Conservation (phyloP, 2,888 invertebrate species). For the Rhorus exstirpatorius region DNA sequence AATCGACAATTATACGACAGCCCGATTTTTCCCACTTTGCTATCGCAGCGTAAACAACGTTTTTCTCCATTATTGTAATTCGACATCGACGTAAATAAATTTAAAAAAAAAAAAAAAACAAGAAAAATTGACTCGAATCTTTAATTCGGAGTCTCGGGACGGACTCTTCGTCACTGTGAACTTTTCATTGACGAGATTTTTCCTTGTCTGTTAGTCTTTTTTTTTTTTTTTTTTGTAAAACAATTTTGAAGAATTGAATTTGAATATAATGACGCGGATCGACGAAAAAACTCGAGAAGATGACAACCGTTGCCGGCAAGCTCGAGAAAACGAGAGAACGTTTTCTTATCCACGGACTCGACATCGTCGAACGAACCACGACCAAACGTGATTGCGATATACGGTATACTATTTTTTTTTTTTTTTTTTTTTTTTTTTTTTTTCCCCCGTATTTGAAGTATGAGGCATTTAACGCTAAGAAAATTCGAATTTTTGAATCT, state of each 20-base stretch:
- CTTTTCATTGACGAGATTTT: background rate
- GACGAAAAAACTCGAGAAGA: constrained; percentile 9
- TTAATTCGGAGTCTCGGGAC: background rate
- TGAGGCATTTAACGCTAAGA: too few species aligned
- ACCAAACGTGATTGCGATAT: constrained; percentile 43
- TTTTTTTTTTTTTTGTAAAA: background rate
- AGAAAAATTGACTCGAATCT: constrained; percentile 3
- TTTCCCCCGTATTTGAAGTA: too few species aligned
- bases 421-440: too few species aligned
- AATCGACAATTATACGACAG: constrained; percentile 77
- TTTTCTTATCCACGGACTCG: constrained; percentile 14
- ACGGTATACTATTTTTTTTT: background rate
- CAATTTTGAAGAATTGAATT: background rate
- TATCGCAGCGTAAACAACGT: constrained; percentile 75
- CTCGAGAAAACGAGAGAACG: constrained; percentile 15
- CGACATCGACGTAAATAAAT: background rate
- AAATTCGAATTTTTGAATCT: too few species aligned
- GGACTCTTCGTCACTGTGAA: background rate
- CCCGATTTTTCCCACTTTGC: constrained; percentile 76
- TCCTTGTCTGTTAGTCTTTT: background rate
- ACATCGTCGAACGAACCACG: constrained; percentile 6
- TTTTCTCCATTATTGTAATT: constrained; percentile 55
- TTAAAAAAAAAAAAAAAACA: too few species aligned
- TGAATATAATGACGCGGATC: background rate
- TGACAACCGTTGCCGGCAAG: constrained; percentile 4